Conservation (phyloP, 1,140 invertebrate genomes). For the Leucophenga varia region DNA sequence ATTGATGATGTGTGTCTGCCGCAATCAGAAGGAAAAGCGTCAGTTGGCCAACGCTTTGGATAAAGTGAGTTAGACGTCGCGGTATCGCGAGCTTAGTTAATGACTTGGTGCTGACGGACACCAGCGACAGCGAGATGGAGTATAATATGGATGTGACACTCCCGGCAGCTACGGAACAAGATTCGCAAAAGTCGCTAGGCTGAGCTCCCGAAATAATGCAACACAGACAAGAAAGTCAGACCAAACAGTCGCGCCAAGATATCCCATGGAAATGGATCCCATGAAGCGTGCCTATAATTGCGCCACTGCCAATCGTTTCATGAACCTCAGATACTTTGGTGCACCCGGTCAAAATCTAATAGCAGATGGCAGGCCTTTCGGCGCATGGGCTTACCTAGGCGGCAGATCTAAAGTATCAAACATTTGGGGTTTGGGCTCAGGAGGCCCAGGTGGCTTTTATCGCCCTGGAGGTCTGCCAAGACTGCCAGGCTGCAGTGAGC, state of each 20-base stretch:
- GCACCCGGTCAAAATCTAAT: conserved; percentile 23
- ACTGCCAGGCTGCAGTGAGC: conserved; percentile 13
- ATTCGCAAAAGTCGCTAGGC: neutral
- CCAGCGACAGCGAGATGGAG: conserved; percentile 47
- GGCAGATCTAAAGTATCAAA: too few species aligned
- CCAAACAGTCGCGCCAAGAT: conserved; percentile 17
- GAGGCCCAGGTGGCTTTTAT: too few species aligned
- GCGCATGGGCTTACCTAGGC: too few species aligned
- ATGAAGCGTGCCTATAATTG: conserved; percentile 25
- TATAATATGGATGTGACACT: conserved; percentile 45
- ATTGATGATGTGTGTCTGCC: conserved; percentile 37
- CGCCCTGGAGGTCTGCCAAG: too few species aligned
- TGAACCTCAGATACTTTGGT: conserved; percentile 23
- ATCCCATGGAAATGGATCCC: conserved; percentile 15
- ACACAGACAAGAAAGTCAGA: conserved; percentile 32
- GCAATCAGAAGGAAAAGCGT: conserved; percentile 28
- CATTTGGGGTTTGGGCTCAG: too few species aligned
- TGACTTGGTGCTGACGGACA: conserved; percentile 35
- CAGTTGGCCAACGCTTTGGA: conserved; percentile 22
- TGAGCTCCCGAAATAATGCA: conserved; percentile 12
- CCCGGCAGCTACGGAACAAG: conserved; percentile 24
- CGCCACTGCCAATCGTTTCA: conserved; percentile 26
- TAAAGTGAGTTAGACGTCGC: conserved; percentile 27
- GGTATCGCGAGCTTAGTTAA: conserved; percentile 20
- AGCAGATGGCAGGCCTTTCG: conserved; percentile 30